A percentile compares a stretch with the other conserved stretches of the same genome.
phyloP scores from a whole-genome alignment of 1,140 invertebrate species.

The Callitettix versicolor region DNA sequence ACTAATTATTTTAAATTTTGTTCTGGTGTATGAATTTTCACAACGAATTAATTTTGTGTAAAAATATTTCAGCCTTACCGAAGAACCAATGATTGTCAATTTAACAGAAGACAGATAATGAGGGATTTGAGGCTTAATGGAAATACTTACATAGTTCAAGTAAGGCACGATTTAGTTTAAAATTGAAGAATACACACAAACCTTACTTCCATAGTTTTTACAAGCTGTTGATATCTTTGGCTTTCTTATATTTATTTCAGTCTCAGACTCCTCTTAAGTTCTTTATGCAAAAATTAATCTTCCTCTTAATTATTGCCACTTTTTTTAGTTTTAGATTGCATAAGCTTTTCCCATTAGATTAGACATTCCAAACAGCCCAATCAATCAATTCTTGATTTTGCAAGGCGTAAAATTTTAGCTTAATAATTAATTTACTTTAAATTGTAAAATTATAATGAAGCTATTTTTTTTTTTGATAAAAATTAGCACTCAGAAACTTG shows the following conservation, averaged over 20 bases:
- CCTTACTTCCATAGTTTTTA: neutral
- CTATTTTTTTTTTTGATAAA: no score
- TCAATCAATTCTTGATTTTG: no score
- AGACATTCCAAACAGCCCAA: no score
- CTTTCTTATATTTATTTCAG: neutral
- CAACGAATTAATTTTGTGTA: no score
- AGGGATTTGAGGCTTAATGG: neutral
- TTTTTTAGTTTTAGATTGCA: no score
- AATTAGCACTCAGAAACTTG: no score
- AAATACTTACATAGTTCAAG: neutral
- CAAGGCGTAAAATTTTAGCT: no score
- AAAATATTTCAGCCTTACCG: neutral
- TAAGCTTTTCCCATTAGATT: no score
- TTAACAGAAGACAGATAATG: neutral
- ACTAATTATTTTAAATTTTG: neutral
- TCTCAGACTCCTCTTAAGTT: neutral
- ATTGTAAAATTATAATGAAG: no score
- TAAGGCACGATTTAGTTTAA: neutral
- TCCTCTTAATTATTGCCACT: no score
- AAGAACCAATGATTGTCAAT: neutral
- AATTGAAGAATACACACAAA: neutral
- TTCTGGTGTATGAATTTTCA: neutral
- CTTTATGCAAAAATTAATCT: no score
- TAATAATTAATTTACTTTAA: no score
- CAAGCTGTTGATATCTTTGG: neutral